Evolutionary conservation across 2,888 invertebrate species (phyloP).

Genomic region (Alloplasta piceator): DNA sequence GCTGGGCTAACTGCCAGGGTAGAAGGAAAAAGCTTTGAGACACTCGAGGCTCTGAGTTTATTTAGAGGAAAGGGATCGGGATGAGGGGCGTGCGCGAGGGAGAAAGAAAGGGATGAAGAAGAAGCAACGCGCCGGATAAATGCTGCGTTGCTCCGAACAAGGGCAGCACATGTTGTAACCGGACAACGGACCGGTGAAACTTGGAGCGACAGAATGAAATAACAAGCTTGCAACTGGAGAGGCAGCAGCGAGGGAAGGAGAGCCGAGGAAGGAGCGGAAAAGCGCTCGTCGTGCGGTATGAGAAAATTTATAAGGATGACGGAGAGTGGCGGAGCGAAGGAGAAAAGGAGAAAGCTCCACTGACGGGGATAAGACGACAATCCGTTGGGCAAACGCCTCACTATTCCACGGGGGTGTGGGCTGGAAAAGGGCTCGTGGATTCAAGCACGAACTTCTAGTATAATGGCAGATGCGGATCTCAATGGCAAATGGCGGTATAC

Average conservation of each 20-base stretch:
- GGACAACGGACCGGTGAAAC: slow-evolving; percentile 38
- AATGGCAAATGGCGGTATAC: slow-evolving; percentile 76
- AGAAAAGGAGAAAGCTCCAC: slow-evolving; percentile 62
- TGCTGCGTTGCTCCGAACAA: slow-evolving; percentile 42
- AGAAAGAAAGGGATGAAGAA: slow-evolving; percentile 57
- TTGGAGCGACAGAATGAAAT: slow-evolving; percentile 58
- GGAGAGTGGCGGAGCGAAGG: slow-evolving; percentile 47
- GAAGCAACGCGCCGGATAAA: slow-evolving; percentile 60
- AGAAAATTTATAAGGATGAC: slow-evolving; percentile 43
- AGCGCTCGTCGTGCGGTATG: slow-evolving; percentile 17
- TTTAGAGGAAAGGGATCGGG: slow-evolving; percentile 67
- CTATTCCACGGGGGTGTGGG: slow-evolving; percentile 18
- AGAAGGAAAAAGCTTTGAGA: slow-evolving; percentile 48
- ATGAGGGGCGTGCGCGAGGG: slow-evolving; percentile 35
- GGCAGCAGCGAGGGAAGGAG: slow-evolving; percentile 21
- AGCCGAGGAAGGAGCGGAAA: slow-evolving; percentile 20
- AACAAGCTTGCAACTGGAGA: slow-evolving; percentile 59
- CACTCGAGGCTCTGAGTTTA: slow-evolving; percentile 34
- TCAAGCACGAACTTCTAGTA: slow-evolving; percentile 74
- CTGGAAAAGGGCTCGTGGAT: slow-evolving; percentile 67
- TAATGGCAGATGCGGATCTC: slow-evolving; percentile 78
- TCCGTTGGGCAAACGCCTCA: slow-evolving; percentile 79
- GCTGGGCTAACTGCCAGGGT: slow-evolving; percentile 63
- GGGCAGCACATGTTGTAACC: slow-evolving; percentile 38
- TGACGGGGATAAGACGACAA: slow-evolving; percentile 77